Percentiles rank a stretch among this genome's conserved stretches.
These are phyloP conservation scores for Conus ventricosus DNA, from an alignment of 1,140 invertebrate species.

Conservation along the genomic window DNA sequence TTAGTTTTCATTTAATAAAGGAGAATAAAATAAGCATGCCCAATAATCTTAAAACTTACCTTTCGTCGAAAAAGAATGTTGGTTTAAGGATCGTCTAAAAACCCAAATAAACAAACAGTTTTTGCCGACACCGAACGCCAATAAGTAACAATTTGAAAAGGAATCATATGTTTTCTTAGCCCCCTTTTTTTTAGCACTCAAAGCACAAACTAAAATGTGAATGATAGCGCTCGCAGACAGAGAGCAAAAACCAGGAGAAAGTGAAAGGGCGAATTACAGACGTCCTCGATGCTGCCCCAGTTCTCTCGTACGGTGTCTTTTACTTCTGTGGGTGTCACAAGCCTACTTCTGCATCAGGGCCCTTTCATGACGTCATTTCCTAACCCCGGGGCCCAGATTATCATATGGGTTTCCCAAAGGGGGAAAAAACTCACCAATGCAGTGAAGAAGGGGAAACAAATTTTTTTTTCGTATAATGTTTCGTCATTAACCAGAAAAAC, in stretches of 20 bases:
- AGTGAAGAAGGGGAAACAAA: too few species aligned
- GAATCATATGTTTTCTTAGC: background rate
- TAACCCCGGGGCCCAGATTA: slow-evolving; percentile 34
- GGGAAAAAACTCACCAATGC: background rate
- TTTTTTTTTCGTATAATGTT: too few species aligned
- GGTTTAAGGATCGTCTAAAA: slow-evolving; percentile 73
- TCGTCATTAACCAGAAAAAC: too few species aligned
- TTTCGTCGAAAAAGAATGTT: background rate
- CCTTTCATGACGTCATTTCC: slow-evolving; percentile 48
- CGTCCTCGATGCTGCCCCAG: background rate
- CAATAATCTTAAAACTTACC: background rate
- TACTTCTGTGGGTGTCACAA: slow-evolving; percentile 25
- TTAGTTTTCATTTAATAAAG: slow-evolving; percentile 37
- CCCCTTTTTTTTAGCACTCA: background rate
- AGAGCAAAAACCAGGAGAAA: too few species aligned
- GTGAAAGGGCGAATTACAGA: background rate
- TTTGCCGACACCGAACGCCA: slow-evolving; percentile 98
- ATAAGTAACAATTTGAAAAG: slow-evolving; percentile 96
- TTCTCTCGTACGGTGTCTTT: slow-evolving; percentile 2
- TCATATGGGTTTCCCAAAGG: background rate
- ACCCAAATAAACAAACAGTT: slow-evolving; percentile 98
- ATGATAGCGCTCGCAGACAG: too few species aligned
- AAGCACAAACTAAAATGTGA: too few species aligned
- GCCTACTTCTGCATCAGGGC: background rate
- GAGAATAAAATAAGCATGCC: background rate